Percentiles rank a stretch among this genome's conserved stretches.
phyloP scores from a whole-genome alignment of 2,797 vertebrate genomes.

The Oreonectes daqikongensis region DNA sequence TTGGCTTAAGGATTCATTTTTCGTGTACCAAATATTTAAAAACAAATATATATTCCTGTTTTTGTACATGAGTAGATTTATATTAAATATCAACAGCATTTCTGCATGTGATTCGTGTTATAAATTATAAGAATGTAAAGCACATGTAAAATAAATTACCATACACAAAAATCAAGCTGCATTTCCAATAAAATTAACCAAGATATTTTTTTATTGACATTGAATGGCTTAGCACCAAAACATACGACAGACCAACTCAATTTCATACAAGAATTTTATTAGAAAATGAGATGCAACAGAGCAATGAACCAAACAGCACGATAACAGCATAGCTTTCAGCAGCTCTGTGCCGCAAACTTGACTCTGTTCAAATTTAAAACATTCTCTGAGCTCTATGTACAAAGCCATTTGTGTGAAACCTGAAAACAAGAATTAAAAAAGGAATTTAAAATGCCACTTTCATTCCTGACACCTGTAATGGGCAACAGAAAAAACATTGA shows the following conservation, averaged over 20 bases:
- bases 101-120: constrained; percentile 36
- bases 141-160: constrained; percentile 32
- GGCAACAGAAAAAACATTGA: constrained; percentile 63
- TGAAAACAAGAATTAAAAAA: constrained; percentile 76
- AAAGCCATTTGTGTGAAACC: constrained; percentile 81
- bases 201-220: background rate
- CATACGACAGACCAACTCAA: background rate
- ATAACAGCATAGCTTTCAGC: constrained; percentile 86
- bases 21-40: background rate
- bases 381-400: constrained; percentile 90
- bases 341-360: constrained; percentile 81
- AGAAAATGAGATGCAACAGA: constrained; percentile 82
- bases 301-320: constrained; percentile 77
- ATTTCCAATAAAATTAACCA: constrained; percentile 10
- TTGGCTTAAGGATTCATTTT: constrained; percentile 9
- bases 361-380: constrained; percentile 88
- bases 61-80: background rate
- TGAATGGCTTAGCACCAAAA: background rate
- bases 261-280: constrained; percentile 79
- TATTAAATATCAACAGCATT: constrained; percentile 41
- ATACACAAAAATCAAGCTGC: constrained; percentile 26
- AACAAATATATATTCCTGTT: background rate
- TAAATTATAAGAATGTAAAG: constrained; percentile 29
- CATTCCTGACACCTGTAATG: constrained; percentile 45
- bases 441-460: constrained; percentile 70